A percentile compares a stretch with the other conserved stretches of the same genome.
Evolutionary conservation across 2,888 invertebrate genomes (phyloP).

Genomic region (Macrophya alboannulata): DNA sequence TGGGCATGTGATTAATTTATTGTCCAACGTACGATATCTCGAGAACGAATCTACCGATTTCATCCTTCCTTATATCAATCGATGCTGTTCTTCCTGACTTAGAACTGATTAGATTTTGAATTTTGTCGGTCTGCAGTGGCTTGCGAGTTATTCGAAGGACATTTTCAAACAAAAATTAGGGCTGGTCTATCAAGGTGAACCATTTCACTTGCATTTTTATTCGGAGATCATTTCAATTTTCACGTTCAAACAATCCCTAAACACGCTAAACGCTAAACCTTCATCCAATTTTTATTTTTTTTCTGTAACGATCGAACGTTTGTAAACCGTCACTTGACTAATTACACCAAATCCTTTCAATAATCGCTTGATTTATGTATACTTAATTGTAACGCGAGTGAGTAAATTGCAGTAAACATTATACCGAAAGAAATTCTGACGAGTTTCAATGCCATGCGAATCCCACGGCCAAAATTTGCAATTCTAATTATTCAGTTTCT

Average conservation of each 20-base stretch:
- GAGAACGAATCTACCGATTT: not conserved
- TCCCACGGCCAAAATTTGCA: not conserved
- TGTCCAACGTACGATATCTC: not conserved
- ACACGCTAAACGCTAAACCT: too few relatives aligned
- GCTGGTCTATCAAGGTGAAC: not conserved
- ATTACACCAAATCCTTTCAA: not conserved
- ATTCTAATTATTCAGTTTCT: not conserved
- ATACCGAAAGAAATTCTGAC: not conserved
- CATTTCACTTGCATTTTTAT: not conserved
- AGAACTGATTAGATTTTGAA: not conserved
- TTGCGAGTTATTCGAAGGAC: not conserved
- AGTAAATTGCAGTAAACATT: not conserved
- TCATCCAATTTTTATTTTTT: not conserved
- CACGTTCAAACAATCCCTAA: not conserved
- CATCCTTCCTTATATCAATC: not conserved
- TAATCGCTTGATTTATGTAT: not conserved
- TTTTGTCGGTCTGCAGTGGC: not conserved
- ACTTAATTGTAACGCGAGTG: slow-evolving; percentile 5
- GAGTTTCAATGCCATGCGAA: not conserved
- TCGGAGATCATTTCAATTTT: not conserved
- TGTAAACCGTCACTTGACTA: not conserved
- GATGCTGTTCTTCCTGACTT: not conserved
- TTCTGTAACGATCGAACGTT: not conserved
- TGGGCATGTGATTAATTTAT: not conserved
- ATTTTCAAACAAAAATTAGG: not conserved